Evolutionary conservation across 1,140 invertebrate genomes (phyloP).

Genomic region (Eubasilissa regina): DNA sequence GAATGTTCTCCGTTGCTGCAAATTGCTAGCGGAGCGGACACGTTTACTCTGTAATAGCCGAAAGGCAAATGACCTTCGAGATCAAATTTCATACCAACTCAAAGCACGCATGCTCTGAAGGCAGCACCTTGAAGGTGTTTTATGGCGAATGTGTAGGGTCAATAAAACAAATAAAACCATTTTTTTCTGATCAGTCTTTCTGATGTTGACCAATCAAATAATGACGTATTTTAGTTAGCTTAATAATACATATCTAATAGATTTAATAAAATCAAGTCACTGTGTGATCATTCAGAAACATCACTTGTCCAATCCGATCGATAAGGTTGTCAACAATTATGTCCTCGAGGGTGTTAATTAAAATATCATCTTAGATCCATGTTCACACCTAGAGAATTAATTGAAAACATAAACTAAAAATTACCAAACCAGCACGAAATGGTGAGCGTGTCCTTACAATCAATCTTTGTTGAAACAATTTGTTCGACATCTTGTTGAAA

Average conservation of each 20-base stretch:
- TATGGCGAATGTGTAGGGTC: too few relatives aligned
- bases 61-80: too few relatives aligned
- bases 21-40: too few relatives aligned
- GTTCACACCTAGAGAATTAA: conserved; percentile 22
- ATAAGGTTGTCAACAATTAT: conserved; percentile 33
- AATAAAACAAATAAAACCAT: too few relatives aligned
- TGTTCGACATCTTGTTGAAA: conserved; percentile 57
- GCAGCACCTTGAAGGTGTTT: too few relatives aligned
- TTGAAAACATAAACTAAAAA: conserved; percentile 7
- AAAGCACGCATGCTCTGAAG: too few relatives aligned
- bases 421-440: conserved; percentile 1
- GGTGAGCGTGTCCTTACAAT: conserved; percentile 38
- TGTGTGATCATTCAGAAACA: background rate
- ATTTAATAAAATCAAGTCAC: background rate
- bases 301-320: conserved; percentile 22
- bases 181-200: too few relatives aligned
- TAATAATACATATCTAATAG: background rate
- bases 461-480: conserved; percentile 59
- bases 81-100: too few relatives aligned
- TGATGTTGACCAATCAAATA: too few relatives aligned
- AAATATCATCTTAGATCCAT: conserved; percentile 3
- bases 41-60: too few relatives aligned
- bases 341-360: conserved; percentile 36
- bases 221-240: background rate
- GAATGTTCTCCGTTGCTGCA: too few relatives aligned